These are phyloP conservation scores for Dryobotodes eremita DNA, from an alignment of 2,888 invertebrate species.

Conservation along the genomic window DNA sequence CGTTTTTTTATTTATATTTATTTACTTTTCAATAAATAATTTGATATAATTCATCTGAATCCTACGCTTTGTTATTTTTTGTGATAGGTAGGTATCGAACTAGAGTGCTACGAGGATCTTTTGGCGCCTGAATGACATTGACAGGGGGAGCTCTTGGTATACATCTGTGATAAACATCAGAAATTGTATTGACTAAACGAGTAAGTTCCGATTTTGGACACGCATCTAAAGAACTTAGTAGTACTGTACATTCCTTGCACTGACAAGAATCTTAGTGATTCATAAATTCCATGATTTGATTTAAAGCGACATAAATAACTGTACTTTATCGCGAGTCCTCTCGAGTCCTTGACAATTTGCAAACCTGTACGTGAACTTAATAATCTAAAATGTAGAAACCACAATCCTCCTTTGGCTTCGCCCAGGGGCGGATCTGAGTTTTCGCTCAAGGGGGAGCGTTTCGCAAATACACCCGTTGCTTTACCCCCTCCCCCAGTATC, in stretches of 20 bases:
- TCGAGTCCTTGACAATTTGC: neutral
- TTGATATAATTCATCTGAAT: slow-evolving; percentile 34
- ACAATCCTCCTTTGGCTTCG: neutral
- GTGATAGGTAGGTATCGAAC: neutral
- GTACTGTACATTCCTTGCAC: neutral
- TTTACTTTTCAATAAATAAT: slow-evolving; percentile 48
- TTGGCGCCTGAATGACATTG: neutral
- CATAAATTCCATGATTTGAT: neutral
- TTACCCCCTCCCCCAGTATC: too few species aligned
- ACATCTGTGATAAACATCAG: too few species aligned
- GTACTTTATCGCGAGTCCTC: too few species aligned
- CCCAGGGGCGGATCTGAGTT: too few species aligned
- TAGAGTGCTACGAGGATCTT: neutral
- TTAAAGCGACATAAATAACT: neutral
- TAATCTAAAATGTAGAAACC: neutral
- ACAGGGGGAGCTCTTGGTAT: neutral
- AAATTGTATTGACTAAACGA: too few species aligned
- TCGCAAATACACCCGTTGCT: too few species aligned
- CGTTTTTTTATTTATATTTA: slow-evolving; percentile 44
- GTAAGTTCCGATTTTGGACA: too few species aligned
- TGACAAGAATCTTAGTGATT: neutral
- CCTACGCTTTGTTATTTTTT: neutral
- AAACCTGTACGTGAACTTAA: neutral
- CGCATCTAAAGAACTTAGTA: too few species aligned
- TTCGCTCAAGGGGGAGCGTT: too few species aligned